Base-by-base conservation (phyloP, 2,113 vertebrate genomes). In the Passer domesticus region DNA sequence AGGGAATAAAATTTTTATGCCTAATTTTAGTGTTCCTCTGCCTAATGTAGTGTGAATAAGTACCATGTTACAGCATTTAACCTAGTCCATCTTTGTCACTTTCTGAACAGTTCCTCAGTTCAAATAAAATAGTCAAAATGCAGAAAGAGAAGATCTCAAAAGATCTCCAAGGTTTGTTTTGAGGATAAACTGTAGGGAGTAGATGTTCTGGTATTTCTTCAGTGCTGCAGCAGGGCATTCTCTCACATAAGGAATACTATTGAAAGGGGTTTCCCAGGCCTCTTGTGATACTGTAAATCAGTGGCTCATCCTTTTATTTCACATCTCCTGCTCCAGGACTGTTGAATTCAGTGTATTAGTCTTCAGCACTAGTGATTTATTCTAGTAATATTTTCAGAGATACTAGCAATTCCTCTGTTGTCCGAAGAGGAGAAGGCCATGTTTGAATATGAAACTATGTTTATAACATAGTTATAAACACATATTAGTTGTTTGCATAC, bases 1-100 rank as follows among this genome's bases (percentile, higher is more conserved):
- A 88, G 97, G 94, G 95, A 97, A 97, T 95, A 97, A 97, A 96
- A 97, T 95, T 88, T 62, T 96, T 96, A 95, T 96, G 96, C 96
- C 94, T 95, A 84, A 95, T 95, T 97, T 97, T 96, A 92, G 93
- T 95, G 95, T 95, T 95, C 96, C 81, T 95, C 52, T 92, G 95
- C 95, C 93, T 98, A 97, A 93, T 95, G 96, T 94, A 92, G 94
- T 97, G 94, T 97, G 96, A 94, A 96, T 96, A 94, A 95, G 95
- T 94, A 63, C 89, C 85, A 68, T 77, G 96, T 95, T 96, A 91
- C 63, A 97, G 88, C 91, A 92, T 96, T 97, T 96, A 96, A 95
- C 95, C 97, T 94, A 96, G 83, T 94, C 83, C 60, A 35, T 86
- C 85, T 96, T 93, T 91, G 75, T 81, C 80, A 76, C 58, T 92